Percentiles rank a stretch among this genome's conserved stretches.
Conservation (phyloP, 2,113 vertebrate genomes). For the Istiophorus platypterus region DNA sequence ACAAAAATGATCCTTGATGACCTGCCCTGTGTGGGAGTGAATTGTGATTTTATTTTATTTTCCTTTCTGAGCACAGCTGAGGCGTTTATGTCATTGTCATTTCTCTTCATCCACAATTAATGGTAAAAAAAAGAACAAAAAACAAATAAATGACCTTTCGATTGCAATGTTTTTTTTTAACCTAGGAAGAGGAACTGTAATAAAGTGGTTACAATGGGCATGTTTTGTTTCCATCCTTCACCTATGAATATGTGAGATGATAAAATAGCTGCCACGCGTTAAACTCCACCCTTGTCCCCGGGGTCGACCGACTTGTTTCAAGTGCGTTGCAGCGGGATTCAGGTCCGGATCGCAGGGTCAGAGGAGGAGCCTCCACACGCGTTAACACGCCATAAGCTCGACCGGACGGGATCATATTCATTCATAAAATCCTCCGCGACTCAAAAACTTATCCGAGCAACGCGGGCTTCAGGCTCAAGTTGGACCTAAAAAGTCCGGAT, state of each 20-base stretch:
- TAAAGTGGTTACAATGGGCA: constrained; percentile 2
- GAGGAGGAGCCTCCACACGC: constrained; percentile 47
- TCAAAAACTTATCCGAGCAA: no score
- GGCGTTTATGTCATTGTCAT: not conserved
- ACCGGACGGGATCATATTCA: not conserved
- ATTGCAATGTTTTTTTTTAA: not conserved
- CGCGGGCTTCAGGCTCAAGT: not conserved
- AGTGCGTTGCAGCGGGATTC: not conserved
- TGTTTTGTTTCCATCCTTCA: not conserved
- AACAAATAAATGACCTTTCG: not conserved
- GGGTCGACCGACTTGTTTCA: constrained; percentile 12
- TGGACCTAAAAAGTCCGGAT: no score
- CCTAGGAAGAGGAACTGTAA: not conserved
- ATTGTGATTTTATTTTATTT: not conserved
- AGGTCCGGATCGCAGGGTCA: constrained; percentile 58
- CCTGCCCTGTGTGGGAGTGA: not conserved
- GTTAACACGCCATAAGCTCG: constrained; percentile 19
- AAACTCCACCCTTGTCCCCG: constrained; percentile 61
- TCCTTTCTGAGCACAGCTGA: constrained; percentile 25
- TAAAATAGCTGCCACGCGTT: not conserved
- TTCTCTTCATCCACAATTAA: not conserved
- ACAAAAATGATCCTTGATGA: not conserved
- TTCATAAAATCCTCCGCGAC: not conserved
- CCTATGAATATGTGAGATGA: not conserved
- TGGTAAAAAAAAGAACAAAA: not conserved